Percentiles rank a stretch among this genome's conserved stretches.
Conservation (phyloP, 2,797 vertebrate species). For the Gallirallus australis region DNA sequence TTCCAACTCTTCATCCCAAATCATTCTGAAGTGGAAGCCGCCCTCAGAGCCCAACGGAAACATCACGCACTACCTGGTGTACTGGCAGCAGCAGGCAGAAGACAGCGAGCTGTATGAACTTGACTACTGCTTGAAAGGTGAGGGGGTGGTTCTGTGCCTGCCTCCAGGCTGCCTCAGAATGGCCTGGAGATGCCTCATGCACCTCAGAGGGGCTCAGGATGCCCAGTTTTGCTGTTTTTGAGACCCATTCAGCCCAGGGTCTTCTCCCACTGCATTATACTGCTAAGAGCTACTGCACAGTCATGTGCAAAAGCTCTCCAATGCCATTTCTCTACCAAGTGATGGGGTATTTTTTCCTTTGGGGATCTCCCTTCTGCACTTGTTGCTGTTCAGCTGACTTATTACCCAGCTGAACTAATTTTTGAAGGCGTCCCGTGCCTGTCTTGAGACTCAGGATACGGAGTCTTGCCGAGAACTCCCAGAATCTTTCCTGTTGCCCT, state of each 20-base stretch:
- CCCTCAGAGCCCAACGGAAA: constrained; percentile 95
- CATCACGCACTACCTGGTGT: constrained; percentile 95
- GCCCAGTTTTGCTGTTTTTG: neutral
- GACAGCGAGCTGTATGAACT: constrained; percentile 91
- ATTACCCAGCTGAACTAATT: neutral
- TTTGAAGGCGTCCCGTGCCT: neutral
- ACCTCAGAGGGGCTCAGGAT: neutral
- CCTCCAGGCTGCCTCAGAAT: neutral
- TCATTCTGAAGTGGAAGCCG: constrained; percentile 96
- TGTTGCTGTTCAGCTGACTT: neutral
- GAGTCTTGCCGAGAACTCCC: neutral
- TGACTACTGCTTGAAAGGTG: constrained; percentile 96
- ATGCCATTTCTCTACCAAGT: neutral
- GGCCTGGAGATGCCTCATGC: neutral
- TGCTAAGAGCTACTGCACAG: neutral
- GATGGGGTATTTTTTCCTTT: neutral
- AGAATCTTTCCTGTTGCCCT: neutral
- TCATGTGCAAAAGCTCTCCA: neutral
- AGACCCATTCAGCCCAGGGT: neutral
- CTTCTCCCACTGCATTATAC: neutral
- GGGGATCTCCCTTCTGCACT: neutral
- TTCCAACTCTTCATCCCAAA: constrained; percentile 95
- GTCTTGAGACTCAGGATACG: neutral
- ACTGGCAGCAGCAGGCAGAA: constrained; percentile 90
- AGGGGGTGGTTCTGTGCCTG: neutral